Evolutionary conservation across 2,888 invertebrate genomes (phyloP).

Genomic region (Lasioglossum calceatum): DNA sequence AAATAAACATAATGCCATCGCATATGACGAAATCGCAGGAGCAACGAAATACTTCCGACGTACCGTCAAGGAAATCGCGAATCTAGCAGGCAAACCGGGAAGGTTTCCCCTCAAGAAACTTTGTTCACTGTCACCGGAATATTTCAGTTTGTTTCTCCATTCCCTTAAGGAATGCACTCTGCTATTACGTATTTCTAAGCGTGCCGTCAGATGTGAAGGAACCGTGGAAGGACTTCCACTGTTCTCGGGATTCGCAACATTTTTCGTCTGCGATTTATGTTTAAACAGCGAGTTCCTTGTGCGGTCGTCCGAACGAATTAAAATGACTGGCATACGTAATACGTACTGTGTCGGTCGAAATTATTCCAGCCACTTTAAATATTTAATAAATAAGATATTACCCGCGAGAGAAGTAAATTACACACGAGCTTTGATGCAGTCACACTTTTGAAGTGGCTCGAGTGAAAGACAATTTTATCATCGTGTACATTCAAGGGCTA

Average conservation of each 20-base stretch:
- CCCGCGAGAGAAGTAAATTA: neutral
- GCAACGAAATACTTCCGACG: constrained; percentile 39
- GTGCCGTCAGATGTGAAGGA: constrained; percentile 16
- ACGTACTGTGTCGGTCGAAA: neutral
- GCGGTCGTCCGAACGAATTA: neutral
- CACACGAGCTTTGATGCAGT: neutral
- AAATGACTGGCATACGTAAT: neutral
- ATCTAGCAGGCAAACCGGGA: constrained; percentile 22
- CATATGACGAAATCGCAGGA: constrained; percentile 29
- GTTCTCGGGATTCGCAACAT: neutral
- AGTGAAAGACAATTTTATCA: too few relatives aligned
- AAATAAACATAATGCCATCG: constrained; percentile 39
- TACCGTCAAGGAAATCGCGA: constrained; percentile 20
- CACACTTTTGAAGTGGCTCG: neutral
- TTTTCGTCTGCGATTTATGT: constrained; percentile 3
- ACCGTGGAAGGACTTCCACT: constrained; percentile 9
- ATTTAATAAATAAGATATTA: neutral
- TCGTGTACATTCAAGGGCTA: too few relatives aligned
- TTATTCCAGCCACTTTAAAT: neutral
- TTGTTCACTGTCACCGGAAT: constrained; percentile 61
- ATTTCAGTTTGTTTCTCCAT: constrained; percentile 63
- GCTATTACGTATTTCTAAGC: constrained; percentile 45
- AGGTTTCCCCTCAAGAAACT: constrained; percentile 51
- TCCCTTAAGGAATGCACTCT: constrained; percentile 49
- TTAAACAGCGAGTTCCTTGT: neutral